Evolutionary conservation across 2,797 vertebrate genomes (phyloP), one percentile per base, ranked within the genome.

Genomic region (Gallinago solitaria): DNA sequence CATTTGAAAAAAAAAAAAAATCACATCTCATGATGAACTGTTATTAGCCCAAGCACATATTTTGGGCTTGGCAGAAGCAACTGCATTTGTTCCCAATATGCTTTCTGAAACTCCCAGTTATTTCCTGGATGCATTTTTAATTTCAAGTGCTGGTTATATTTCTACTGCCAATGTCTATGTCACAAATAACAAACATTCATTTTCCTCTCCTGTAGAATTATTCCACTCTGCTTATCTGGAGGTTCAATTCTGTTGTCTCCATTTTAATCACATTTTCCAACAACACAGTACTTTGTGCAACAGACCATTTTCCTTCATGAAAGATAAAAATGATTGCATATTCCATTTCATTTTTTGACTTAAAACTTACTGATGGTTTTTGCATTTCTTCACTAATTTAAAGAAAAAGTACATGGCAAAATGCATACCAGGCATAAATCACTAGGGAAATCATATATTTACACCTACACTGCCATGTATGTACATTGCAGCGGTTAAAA

Each of bases 221-320:
- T 84, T 93, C 81, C 74, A 43, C 50, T 90, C 59, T 77, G 71
- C 69, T 95, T 93, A 92, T 91, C 87, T 68, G 81, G 64, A 75
- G 24, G 24, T 70, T 91, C 81, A 75, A 19, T 75, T 91, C 68
- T 94, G 79, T 76, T 90, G 68, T 78, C 75, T 93, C 75, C 61
- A 81, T 83, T 92, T 94, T 86, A 96, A 91, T 94, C 73, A 83
- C 61, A 89, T 91, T 96, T 94, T 95, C 50, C 85, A 91, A 71
- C 75, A 74, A 56, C 71, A 83, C 50, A 59, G 30, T 75, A 57
- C 24, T 90, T 93, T 64, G 48, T 87, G 45, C 84, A 91, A 59
- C 60, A 89, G 65, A 70, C 48, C 48, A 15, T 91, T 87, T 95
- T 85, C 60, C 90, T 83, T 85, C 45, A 27, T 11, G 48, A 79